These are phyloP conservation scores for Andrena flavipes DNA, from an alignment of 2,888 invertebrate genomes.

Conservation along the genomic window DNA sequence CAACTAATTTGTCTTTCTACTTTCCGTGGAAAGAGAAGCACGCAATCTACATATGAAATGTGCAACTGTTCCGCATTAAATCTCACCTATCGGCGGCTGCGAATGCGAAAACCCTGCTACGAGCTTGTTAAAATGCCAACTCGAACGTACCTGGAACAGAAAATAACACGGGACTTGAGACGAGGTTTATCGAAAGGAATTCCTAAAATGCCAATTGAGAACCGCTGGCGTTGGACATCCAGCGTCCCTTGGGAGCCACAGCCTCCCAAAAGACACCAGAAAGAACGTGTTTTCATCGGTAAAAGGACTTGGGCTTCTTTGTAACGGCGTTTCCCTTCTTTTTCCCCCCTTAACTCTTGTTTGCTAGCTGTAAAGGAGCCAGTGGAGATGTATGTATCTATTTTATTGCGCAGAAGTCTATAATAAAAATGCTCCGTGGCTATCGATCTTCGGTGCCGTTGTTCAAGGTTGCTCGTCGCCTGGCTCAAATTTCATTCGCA, in stretches of 20 bases:
- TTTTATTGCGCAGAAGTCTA: constrained; percentile 44
- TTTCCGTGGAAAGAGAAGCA: neutral
- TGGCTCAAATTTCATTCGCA: constrained; percentile 54
- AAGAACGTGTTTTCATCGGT: constrained; percentile 5
- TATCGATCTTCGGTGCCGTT: constrained; percentile 54
- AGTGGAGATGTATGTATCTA: constrained; percentile 8
- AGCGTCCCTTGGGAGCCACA: constrained; percentile 1
- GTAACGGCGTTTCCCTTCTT: constrained; percentile 19
- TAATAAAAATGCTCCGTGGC: constrained; percentile 46
- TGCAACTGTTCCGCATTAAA: neutral
- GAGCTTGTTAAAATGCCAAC: neutral
- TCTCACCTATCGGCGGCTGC: constrained; percentile 14
- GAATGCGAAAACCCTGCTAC: neutral
- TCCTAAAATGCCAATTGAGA: neutral
- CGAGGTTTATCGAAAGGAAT: neutral
- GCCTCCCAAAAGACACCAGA: constrained; percentile 8
- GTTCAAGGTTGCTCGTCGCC: constrained; percentile 42
- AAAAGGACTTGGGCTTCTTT: constrained; percentile 7
- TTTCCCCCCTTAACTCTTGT: constrained; percentile 12
- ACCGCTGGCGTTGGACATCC: neutral
- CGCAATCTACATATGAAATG: neutral
- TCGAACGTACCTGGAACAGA: constrained; percentile 59
- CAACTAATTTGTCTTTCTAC: constrained; percentile 1
- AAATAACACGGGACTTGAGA: constrained; percentile 8
- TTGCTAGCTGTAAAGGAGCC: constrained; percentile 20